These are phyloP conservation scores for Drosophila simulans DNA, from an alignment of 1,140 invertebrate genomes.

Conservation along the genomic window DNA sequence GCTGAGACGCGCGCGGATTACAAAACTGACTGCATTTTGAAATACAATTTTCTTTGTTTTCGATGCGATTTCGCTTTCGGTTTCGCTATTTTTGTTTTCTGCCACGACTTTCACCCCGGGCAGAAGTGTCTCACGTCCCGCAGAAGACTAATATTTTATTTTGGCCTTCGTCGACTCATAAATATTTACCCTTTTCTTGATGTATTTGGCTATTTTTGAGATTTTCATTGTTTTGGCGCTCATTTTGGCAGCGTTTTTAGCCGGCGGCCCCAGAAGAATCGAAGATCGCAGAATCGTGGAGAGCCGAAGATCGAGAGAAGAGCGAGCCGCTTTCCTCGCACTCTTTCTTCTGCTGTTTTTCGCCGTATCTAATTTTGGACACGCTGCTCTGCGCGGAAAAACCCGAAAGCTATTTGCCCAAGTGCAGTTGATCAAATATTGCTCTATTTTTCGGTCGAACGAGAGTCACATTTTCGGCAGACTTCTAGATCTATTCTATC, in stretches of 20 bases:
- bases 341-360: constrained; percentile 31
- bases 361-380: constrained; percentile 66
- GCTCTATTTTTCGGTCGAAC: constrained; percentile 2
- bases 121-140: constrained; percentile 8
- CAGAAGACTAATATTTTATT: constrained; percentile 41
- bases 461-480: constrained; percentile 59
- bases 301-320: constrained; percentile 17
- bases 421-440: constrained; percentile 42
- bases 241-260: constrained; percentile 62
- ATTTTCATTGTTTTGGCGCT: constrained; percentile 81
- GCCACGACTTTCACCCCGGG: constrained; percentile 63
- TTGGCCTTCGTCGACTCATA: constrained; percentile 17
- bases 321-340: constrained; percentile 14
- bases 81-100: constrained; percentile 27
- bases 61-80: constrained; percentile 14
- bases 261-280: constrained; percentile 12
- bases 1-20: constrained; percentile 54
- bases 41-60: constrained; percentile 27
- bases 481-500: not conserved
- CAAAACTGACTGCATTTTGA: constrained; percentile 54
- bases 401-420: constrained; percentile 20
- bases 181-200: constrained; percentile 83
- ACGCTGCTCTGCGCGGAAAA: constrained; percentile 40
- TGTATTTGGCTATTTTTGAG: constrained; percentile 84
- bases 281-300: constrained; percentile 6